Conservation (phyloP, 2,797 vertebrate species). For the Semaprochilodus insignis region DNA sequence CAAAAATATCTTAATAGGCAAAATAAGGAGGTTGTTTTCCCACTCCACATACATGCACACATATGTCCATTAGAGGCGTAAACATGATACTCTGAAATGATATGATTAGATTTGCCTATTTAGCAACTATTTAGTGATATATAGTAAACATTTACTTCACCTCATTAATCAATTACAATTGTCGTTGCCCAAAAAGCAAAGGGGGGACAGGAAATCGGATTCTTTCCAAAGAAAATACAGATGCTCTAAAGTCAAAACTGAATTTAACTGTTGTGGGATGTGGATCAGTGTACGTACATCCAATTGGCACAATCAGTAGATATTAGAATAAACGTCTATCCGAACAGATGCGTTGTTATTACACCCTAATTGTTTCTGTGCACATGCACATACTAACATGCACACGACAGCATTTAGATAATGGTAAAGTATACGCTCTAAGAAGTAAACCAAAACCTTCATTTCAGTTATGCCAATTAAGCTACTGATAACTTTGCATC, state of each 20-base stretch:
- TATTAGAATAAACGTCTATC: not conserved
- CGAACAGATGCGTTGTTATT: not conserved
- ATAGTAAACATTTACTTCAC: too few relatives aligned
- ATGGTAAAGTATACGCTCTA: conserved; percentile 50
- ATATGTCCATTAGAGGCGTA: not conserved
- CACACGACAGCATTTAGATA: not conserved
- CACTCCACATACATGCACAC: not conserved
- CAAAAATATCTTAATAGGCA: not conserved
- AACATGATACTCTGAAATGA: too few relatives aligned
- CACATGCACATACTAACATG: not conserved
- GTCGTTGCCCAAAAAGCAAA: too few relatives aligned
- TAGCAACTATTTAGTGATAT: too few relatives aligned
- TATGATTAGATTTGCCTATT: too few relatives aligned
- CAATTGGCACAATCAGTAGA: not conserved
- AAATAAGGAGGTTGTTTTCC: not conserved
- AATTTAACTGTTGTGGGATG: not conserved
- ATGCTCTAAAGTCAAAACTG: too few relatives aligned
- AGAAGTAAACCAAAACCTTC: not conserved
- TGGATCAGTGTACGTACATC: not conserved
- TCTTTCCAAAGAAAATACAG: too few relatives aligned
- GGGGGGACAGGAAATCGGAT: too few relatives aligned
- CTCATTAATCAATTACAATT: too few relatives aligned
- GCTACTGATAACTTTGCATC: not conserved
- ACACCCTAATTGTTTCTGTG: not conserved
- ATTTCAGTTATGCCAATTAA: not conserved